Evolutionary conservation across 2,113 vertebrate genomes (phyloP), one percentile per base, ranked within the genome.

Genomic region (Gymnorhina tibicen): DNA sequence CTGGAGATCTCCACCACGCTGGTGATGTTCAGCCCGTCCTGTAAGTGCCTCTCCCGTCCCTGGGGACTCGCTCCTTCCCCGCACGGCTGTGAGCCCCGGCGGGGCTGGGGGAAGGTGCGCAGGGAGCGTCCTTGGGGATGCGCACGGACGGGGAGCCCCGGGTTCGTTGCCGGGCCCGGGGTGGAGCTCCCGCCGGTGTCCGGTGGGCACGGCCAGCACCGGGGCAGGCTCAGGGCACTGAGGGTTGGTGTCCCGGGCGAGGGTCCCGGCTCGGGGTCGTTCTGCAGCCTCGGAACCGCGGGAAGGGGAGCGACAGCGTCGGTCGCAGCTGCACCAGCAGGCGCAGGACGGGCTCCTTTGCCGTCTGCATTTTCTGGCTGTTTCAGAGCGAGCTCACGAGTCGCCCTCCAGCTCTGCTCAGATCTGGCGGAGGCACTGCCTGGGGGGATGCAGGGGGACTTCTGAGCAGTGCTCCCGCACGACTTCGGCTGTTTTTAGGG

Each of bases 81-180:
- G 47, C 39, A 2, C 0, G 12, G 59, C 46, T 7, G 17, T 2
- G 78, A 6, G 1, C 32, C 16, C 55, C 3, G 46, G 10, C 6
- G 1, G 74, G 74, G 13, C 18, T 11, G 37, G 8, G 50, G 47
- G 7, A 13, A 32, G 41, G n/a, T 0, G 9, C 2, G 2, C 8
- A 0, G 20, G 85, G 67, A 59, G 3, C 41, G 3, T 64, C 90
- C 47, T 4, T 8, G 4, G 1, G 52, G 24, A 6, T 2, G 59
- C 2, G 0, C 30, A 0, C 0, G 11, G 49, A 17, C 20, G 46
- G 8, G 1, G 27, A 41, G 0, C 35, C 7, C 30, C 2, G 32
- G 52, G 4, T 0, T 32, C 5, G 16, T 3, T 3, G 13, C 84
- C 3, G 52, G 35, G 35, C 11, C 16, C 4, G 49, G 35, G 4